phyloP scores from a whole-genome alignment of 2,888 invertebrate genomes.

The Glyphotaelius pellucidus region DNA sequence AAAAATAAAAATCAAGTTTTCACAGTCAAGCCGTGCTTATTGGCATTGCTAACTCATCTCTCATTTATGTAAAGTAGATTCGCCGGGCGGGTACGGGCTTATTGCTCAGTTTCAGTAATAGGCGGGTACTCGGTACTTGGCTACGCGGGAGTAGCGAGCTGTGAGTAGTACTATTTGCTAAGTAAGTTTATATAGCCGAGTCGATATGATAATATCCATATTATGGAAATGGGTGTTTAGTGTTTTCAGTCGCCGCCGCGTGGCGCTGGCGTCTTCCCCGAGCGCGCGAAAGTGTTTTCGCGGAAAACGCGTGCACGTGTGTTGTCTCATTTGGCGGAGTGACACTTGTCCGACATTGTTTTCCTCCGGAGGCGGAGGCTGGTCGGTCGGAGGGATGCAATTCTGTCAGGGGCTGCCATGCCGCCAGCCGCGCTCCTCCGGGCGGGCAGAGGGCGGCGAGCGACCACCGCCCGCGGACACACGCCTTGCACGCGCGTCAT shows the following conservation, averaged over 20 bases:
- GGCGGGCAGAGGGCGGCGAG: conserved; percentile 50
- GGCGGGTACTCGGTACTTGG: not conserved
- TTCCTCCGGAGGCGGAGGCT: conserved; percentile 55
- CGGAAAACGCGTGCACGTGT: conserved; percentile 61
- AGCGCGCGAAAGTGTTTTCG: conserved; percentile 58
- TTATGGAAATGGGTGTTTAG: conserved; percentile 53
- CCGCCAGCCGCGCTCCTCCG: conserved; percentile 55
- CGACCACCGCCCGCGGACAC: conserved; percentile 33
- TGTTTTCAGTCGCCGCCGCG: conserved; percentile 45
- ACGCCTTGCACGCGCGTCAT: conserved; percentile 29
- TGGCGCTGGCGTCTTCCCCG: conserved; percentile 51
- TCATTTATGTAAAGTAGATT: not conserved
- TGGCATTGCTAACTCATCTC: not conserved
- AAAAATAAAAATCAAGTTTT: not conserved
- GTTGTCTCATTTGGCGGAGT: conserved; percentile 60
- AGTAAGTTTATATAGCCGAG: conserved; percentile 3
- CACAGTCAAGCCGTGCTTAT: not conserved
- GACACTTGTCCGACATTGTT: conserved; percentile 63
- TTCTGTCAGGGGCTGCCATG: conserved; percentile 57
- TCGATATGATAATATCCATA: conserved; percentile 23
- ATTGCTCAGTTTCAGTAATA: not conserved
- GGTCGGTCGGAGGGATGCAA: conserved; percentile 53
- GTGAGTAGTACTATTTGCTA: not conserved
- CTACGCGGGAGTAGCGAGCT: not conserved
- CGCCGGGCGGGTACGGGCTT: not conserved